Base-by-base conservation (phyloP, 2,888 invertebrate species). In the Calameuta idolon region DNA sequence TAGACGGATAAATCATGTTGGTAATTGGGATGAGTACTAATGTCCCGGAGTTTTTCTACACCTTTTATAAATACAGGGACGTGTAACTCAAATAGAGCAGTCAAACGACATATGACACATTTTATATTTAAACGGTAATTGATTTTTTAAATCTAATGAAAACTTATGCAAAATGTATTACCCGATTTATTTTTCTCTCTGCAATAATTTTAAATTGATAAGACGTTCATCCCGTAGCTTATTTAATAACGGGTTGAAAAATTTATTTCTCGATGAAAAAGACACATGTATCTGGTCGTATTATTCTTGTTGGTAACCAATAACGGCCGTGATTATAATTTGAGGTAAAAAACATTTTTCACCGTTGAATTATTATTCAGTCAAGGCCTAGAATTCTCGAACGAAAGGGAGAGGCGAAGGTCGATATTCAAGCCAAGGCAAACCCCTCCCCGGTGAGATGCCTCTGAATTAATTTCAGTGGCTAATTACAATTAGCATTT, bases 401-500 rank as follows among this genome's bases (percentile, higher is more conserved):
- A 74, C 34, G 69, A 74, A 69, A 33, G 34, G 30, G n/a, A 55
- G 73, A 5, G 23, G 55, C 9, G 9, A 9, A 55, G 55, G 23
- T 23, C 55, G 23, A 55, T 55, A 55, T 55, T 55, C 23, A 55
- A 23, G 55, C 9, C 55, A 23, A 55, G 55, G 23, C 23, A 23
- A 76, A 77, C 55, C 69, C 74, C 34, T 75, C 69, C 12, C 73
- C 12, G n/a, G 33, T 23, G 23, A 23, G 55, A 23, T 55, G 55
- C 55, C 23, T 55, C 76, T 77, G 83, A 87, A 85, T 87, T 86
- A 86, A 88, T 87, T 81, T 88, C 85, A 81, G 77, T 79, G 81
- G 82, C 76, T 84, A 87, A 87, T 87, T 85, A 84, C 85, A 86
- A 88, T 88, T 84, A 87, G 84, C 86, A 85, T 85, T 87, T 85